A percentile compares a stretch with the other conserved stretches of the same genome.
These are phyloP conservation scores for Ictalurus punctatus DNA, from an alignment of 2,113 vertebrate species.

Conservation along the genomic window DNA sequence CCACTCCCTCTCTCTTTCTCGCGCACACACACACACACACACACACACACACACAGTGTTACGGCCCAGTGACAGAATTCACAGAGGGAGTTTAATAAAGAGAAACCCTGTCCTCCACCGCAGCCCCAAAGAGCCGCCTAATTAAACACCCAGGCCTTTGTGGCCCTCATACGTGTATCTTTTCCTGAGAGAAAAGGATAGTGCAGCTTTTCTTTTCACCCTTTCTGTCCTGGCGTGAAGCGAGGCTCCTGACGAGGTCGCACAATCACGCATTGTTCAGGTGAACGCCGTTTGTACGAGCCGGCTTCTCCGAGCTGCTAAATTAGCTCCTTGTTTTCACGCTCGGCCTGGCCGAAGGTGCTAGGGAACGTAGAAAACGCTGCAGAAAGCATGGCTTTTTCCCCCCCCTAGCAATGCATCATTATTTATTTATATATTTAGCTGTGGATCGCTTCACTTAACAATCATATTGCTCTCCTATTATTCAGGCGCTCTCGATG, in stretches of 20 bases:
- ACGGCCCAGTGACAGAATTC: conserved; percentile 50
- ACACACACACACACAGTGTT: conserved; percentile 30
- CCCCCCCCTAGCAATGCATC: too few species aligned
- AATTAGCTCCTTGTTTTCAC: neutral
- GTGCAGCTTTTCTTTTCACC: neutral
- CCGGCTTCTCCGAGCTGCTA: neutral
- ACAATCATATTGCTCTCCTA: conserved; percentile 38
- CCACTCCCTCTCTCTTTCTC: neutral
- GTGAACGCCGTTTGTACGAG: neutral
- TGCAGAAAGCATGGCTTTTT: neutral
- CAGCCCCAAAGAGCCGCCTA: conserved; percentile 20
- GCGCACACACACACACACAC: neutral
- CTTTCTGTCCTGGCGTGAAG: neutral
- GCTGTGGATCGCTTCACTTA: neutral
- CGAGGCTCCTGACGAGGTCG: neutral
- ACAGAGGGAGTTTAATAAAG: conserved; percentile 50
- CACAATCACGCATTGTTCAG: conserved; percentile 15
- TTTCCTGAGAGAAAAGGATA: conserved; percentile 39
- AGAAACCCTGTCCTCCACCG: conserved; percentile 45
- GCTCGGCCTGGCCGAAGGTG: neutral
- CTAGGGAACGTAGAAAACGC: neutral
- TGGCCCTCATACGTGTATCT: conserved; percentile 39
- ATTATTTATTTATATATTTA: neutral
- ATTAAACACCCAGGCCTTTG: conserved; percentile 56
- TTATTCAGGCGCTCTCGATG: conserved; percentile 37